Evolutionary conservation across 2,797 vertebrate genomes (phyloP).

Genomic region (Parauchenoglanis punctatus): DNA sequence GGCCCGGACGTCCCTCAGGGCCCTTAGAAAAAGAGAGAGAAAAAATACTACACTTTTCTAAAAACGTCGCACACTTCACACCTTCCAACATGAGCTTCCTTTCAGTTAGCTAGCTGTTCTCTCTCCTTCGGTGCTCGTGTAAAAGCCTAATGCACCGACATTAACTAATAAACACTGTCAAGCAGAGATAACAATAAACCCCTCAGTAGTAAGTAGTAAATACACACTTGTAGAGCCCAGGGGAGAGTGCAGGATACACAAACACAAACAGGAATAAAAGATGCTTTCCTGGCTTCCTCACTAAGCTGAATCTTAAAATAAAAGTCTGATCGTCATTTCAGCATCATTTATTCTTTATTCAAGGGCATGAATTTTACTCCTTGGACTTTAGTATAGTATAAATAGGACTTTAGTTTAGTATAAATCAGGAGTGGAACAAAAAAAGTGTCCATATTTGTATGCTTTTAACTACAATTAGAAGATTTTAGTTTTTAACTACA

Average conservation of each 20-base stretch:
- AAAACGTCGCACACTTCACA: conserved; percentile 52
- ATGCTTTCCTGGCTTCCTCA: background rate
- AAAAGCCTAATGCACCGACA: conserved; percentile 33
- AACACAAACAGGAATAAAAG: background rate
- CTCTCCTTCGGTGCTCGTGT: background rate
- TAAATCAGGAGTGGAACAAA: background rate
- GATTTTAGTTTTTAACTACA: background rate
- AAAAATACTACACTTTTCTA: conserved; percentile 12
- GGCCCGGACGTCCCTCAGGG: conserved; percentile 82
- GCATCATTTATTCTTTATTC: background rate
- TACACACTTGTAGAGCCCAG: background rate
- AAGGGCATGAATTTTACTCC: background rate
- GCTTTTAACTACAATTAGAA: background rate
- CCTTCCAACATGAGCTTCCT: conserved; percentile 42
- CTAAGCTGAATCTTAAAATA: background rate
- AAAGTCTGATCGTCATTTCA: background rate
- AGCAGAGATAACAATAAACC: conserved; percentile 38
- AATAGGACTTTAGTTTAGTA: background rate
- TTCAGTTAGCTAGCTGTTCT: conserved; percentile 22
- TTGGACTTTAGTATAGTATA: too few species aligned
- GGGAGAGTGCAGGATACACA: background rate
- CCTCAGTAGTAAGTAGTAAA: background rate
- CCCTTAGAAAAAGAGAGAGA: conserved; percentile 71
- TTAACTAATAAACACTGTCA: conserved; percentile 48
- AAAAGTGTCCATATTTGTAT: background rate